Base-by-base conservation (phyloP, 2,113 vertebrate species). In the Lycaon pictus region DNA sequence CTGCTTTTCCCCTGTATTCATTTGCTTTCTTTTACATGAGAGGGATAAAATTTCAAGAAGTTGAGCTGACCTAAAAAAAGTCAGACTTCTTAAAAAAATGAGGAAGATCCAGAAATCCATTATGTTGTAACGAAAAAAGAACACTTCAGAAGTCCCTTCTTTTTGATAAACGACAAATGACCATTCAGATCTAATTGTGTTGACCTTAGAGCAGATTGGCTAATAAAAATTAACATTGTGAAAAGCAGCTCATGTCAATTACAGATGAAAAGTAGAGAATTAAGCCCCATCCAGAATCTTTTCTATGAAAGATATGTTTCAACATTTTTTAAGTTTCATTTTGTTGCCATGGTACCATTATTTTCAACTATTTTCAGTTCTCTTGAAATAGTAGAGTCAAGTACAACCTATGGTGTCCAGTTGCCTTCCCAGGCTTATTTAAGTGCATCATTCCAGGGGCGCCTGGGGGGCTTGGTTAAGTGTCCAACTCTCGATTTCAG, bases 331-430 rank as follows among this genome's bases (percentile, higher is more conserved):
- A 88, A 76, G 58, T 93, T 94, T 92, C 56, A 69, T 84, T 96
- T 82, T 96, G 74, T 97, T 98, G 69, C 76, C 95, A 94, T 95
- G 71, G 85, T 77, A 67, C 76, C 92, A 97, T 88, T 55, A 87
- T 79, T 97, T 94, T 77, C 92, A 95, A 82, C 79, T 90, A 86
- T 85, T 95, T 95, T 96, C 84, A 62, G 85, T 87, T 92, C 88
- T 80, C 77, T 84, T 81, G 76, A 95, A 96, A 96, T 86, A 81
- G 32, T 79, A 86, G 5, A 72, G 65, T 93, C 89, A 93, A 84
- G 72, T 87, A 74, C 51, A 95, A 76, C 35, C 29, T 71, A 60
- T 67, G 56, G 74, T 92, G 72, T 29, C 80, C 58, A 95, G 69
- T 93, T 93, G 86, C 92, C 94, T 95, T 51, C 63, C 63, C 74